These are phyloP conservation scores for Polia nebulosa DNA, from an alignment of 2,888 invertebrate species.

Conservation along the genomic window DNA sequence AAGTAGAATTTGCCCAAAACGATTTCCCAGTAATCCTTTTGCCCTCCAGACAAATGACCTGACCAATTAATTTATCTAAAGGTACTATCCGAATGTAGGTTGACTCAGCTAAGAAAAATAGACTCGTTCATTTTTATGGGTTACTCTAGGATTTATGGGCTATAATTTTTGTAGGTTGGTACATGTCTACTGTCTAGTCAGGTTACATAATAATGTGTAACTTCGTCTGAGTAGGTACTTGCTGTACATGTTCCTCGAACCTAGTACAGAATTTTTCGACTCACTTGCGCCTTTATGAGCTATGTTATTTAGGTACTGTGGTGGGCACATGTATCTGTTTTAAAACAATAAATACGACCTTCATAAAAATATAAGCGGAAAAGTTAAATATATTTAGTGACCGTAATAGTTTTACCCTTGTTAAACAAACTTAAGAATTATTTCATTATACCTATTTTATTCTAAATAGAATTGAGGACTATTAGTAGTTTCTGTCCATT, in stretches of 20 bases:
- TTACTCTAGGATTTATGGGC: constrained; percentile 39
- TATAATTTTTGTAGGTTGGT: constrained; percentile 41
- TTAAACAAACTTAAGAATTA: no score
- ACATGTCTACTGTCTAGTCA: constrained; percentile 24
- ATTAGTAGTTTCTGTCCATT: no score
- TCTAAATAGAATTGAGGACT: no score
- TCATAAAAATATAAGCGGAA: no score
- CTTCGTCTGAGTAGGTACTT: constrained; percentile 6
- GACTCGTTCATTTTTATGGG: constrained; percentile 38
- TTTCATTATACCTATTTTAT: no score
- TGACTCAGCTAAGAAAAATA: constrained; percentile 53
- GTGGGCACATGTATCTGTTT: no score
- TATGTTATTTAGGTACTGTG: not conserved
- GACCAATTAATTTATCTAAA: constrained; percentile 51
- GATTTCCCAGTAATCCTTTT: constrained; percentile 36
- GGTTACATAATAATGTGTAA: constrained; percentile 21
- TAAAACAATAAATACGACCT: no score
- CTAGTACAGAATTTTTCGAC: constrained; percentile 11
- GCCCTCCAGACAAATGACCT: constrained; percentile 63
- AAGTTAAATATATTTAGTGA: no score
- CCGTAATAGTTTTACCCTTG: no score
- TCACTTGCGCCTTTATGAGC: not conserved
- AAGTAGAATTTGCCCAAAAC: constrained; percentile 15
- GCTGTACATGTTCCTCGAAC: constrained; percentile 20
- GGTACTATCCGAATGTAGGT: constrained; percentile 43